A percentile compares a stretch with the other conserved stretches of the same genome.
phyloP scores from a whole-genome alignment of 1,140 invertebrate species.

The Saccostrea echinata region DNA sequence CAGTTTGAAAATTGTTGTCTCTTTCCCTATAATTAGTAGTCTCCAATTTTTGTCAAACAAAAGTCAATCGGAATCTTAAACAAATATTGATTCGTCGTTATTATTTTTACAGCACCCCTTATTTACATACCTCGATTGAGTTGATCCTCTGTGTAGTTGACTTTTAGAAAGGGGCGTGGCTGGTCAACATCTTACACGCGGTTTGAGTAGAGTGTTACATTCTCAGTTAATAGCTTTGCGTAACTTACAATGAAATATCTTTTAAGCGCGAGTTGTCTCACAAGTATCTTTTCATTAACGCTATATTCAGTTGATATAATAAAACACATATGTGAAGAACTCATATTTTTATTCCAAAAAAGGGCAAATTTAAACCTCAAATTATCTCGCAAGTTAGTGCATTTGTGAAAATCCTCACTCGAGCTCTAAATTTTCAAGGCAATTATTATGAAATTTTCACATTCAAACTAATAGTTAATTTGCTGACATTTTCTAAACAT shows the following conservation, averaged over 20 bases:
- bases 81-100: conserved; percentile 17
- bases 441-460: background rate
- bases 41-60: conserved; percentile 12
- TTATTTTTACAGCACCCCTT: background rate
- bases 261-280: background rate
- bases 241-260: background rate
- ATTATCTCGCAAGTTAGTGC: background rate
- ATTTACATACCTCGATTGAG: conserved; percentile 20
- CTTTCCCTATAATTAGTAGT: conserved; percentile 29
- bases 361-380: background rate
- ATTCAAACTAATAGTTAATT: background rate
- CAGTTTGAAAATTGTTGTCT: conserved; percentile 4
- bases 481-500: too few species aligned
- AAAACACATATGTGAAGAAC: background rate
- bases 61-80: conserved; percentile 30
- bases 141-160: conserved; percentile 4
- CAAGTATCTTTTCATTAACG: background rate
- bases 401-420: background rate
- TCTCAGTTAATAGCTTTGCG: background rate
- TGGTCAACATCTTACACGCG: background rate
- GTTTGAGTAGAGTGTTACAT: conserved; percentile 27
- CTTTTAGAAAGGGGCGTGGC: conserved; percentile 6
- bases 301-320: background rate
- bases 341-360: conserved; percentile 11
- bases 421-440: background rate